Base-by-base conservation (phyloP, 2,888 invertebrate genomes). In the Rhynchonema sp. region DNA sequence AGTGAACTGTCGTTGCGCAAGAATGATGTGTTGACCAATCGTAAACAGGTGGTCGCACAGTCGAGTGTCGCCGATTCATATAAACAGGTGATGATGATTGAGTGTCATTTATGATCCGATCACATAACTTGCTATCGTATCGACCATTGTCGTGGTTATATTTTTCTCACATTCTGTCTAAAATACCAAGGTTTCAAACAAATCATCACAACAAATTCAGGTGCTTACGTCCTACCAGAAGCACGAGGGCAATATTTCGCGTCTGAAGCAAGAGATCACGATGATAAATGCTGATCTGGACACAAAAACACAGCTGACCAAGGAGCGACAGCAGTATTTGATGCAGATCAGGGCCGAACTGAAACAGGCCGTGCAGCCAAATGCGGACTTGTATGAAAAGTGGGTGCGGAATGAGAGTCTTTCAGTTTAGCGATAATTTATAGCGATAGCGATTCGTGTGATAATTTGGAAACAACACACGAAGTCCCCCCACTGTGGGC, bases 241-340 rank as follows among this genome's bases (percentile, higher is more conserved):
- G 74, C 84, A 84, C 78, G 81, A 86, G 80, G 81, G 85, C 46
- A 78, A 81, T n/a, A 76, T 84, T 46, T 82, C 83, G 64, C 82
- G 82, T 70, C 73, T 84, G 65, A 79, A 81, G 74, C 81, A 82
- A 66, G 9, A 38, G 38, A 38, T 38, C 38, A 17, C 38, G 9
- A 17, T 13, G 9, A 17, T 38, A 6, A 38, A 6, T 17, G 38
- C 6, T 17, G 38, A 38, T 17, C 6, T 38, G 9, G 17, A 38
- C 38, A 6, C 6, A 38, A 38, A 38, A 17, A 38, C 38, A 17
- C 9, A 6, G 38, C 38, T 38, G 9, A 38, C 38, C 38, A 17
- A 38, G 38, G 38, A 38, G 17, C 38, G 38, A 38, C 38, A 38
- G 38, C 6, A 17, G 9, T 38, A 13, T 17, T 17, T 38, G 38